phyloP scores from a whole-genome alignment of 2,888 invertebrate species.

The Mystacides longicornis region DNA sequence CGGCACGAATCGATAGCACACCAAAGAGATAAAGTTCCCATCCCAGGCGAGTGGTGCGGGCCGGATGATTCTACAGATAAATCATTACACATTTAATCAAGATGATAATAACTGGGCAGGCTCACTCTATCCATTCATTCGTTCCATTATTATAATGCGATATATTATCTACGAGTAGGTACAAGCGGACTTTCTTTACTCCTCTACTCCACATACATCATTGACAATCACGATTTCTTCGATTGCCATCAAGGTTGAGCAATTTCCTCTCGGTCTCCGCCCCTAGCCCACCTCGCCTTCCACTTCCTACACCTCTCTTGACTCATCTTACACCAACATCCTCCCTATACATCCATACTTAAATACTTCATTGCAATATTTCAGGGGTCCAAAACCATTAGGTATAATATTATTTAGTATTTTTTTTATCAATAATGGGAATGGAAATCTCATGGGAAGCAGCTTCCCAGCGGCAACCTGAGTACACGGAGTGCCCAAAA shows the following conservation, averaged over 20 bases:
- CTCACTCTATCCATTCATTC: background rate
- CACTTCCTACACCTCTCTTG: slow-evolving; percentile 30
- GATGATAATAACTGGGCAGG: background rate
- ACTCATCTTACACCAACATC: slow-evolving; percentile 29
- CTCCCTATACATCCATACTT: background rate
- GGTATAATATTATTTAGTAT: background rate
- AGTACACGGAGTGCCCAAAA: no score
- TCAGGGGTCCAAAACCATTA: background rate
- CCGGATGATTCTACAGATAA: background rate
- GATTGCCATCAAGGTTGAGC: slow-evolving; percentile 4
- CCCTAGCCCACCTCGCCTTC: slow-evolving; percentile 33
- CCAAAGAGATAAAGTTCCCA: no score
- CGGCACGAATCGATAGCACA: no score
- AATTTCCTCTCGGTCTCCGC: slow-evolving; percentile 33
- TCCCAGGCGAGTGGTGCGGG: background rate
- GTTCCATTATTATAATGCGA: no score
- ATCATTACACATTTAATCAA: background rate
- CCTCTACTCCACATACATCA: background rate
- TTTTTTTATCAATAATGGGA: background rate
- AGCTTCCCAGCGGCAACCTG: no score
- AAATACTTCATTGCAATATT: background rate
- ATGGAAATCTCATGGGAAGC: background rate
- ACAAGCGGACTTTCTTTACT: background rate
- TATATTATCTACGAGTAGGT: no score
- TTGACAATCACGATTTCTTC: slow-evolving; percentile 8